Evolutionary conservation across 1,140 invertebrate genomes (phyloP), one percentile per base, ranked within the genome.

Genomic region (Macrostomum lignano): DNA sequence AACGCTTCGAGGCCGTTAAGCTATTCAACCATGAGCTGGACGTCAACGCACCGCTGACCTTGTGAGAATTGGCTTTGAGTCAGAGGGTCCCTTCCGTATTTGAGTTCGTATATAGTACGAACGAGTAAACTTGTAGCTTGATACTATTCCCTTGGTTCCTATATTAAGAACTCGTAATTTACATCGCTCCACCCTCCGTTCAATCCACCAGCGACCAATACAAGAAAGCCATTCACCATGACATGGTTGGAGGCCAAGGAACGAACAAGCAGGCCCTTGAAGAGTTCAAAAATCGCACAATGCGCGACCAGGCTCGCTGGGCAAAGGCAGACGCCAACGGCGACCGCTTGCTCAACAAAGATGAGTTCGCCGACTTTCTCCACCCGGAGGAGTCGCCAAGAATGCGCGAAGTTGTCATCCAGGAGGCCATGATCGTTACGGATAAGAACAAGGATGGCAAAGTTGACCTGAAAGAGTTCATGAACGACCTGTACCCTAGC

Each of bases 351-450:
- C 40, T 58, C 6, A 43, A 38, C 10, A 70, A 72, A 43, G 72
- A 75, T 22, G 86, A 94, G 57, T 93, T 91, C 49, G 62, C 66
- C 1, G 67, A 71, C 20, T 96, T 94, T 51, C 60, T 96, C 17
- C 88, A 96, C 61, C 88, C 88, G 0, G 88, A 96, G 55, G 82
- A 94, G 44, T 68, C 69, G 40, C 65, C 71, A n/a, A 67, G 70
- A 38, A 93, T 93, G 82, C 68, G 69, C 41, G 72, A 82, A 45
- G 67, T 94, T 37, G 76, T 96, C 17, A 72, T 94, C 0, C 44
- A 28, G 49, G 88, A 96, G 65, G 93, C 88, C 1, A 67, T 93
- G 48, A 81, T 91, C 55, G 88, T 94, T 50, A 79, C 94, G 49
- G 88, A 96, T 49, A 88, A 82, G 48, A 73, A 96, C 59, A 71